Percentiles rank a stretch among this genome's conserved stretches.
These are phyloP conservation scores for Archips crataeganus DNA, from an alignment of 2,888 invertebrate genomes.

Conservation along the genomic window DNA sequence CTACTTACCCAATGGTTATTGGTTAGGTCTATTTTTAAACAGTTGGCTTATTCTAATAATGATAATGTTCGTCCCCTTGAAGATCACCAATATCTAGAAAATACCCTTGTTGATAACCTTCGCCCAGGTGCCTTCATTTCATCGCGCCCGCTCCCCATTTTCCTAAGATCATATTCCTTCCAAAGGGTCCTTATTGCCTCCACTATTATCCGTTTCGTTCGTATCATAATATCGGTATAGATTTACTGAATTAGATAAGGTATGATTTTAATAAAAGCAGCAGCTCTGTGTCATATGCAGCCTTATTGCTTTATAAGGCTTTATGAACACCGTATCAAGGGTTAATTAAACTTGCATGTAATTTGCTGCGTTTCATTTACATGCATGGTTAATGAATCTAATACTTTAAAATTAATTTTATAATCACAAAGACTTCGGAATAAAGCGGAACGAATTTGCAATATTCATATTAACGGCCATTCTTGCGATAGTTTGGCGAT, in stretches of 20 bases:
- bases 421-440: conserved; percentile 17
- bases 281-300: not conserved
- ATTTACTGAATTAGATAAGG: conserved; percentile 21
- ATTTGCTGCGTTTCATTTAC: not conserved
- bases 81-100: conserved; percentile 27
- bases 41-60: not conserved
- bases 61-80: conserved; percentile 9
- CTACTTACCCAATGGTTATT: too few relatives aligned
- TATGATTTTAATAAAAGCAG: conserved; percentile 15
- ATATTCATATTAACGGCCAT: conserved; percentile 46
- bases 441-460: conserved; percentile 35
- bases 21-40: not conserved
- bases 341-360: conserved; percentile 1
- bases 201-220: conserved; percentile 21
- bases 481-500: conserved; percentile 64
- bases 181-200: conserved; percentile 26
- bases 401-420: conserved; percentile 14
- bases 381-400: conserved; percentile 5
- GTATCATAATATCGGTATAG: conserved; percentile 27
- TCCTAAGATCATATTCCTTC: conserved; percentile 32
- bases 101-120: conserved; percentile 30
- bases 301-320: not conserved
- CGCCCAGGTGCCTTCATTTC: conserved; percentile 31
- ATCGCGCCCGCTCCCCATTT: conserved; percentile 11
- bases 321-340: not conserved